Base-by-base conservation (phyloP, 30 jellyfish, hydroid and myxozoan genomes). In the Hydra vulgaris region DNA sequence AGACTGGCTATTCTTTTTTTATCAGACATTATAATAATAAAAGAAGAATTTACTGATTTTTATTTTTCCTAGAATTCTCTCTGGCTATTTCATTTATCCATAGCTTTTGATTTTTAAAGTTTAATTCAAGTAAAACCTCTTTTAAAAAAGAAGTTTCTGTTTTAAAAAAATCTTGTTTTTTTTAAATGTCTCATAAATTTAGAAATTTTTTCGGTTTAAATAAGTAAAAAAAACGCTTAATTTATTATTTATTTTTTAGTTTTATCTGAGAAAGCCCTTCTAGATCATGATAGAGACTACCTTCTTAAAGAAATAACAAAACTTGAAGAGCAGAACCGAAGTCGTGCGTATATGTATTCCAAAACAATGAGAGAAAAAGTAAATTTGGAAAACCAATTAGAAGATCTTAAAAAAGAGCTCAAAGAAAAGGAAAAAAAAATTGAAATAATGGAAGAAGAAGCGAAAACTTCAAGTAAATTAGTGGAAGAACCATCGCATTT, bases 271-370 rank as follows among this genome's bases (percentile, higher is more conserved):
- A 75, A 75, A 75, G 72, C 53, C 17, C 71, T 75, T 19, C 85
- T 78, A 8, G 85, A 78, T 56, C 69, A 20, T 61, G 85, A 78
- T 53, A 26, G 79, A 23, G 85, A 78, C 21, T 78, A 53, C 54
- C 79, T 78, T 19, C 55, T 61, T 12, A 54, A 61, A 53, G 85
- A 78, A n/a, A 19, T 78, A 0, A 21, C 85, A 18, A 55, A 66
- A 21, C 53, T 53, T 23, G 66, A 27, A 26, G 85, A 78, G 54
- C 27, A 20, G 26, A 53, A 78, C 25, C n/a, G 56, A 17, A 53
- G 54, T 20, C 17, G 12, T 12, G 77, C 85, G 21, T 26, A 78
- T 23, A 78, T 78, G 85, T 77, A 78, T 17, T 23, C 19, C 18
- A 78, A 78, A 27, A 18, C 69, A 66, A 54, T 53, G 7, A 78